Evolutionary conservation across 2,888 invertebrate species (phyloP).

Genomic region (Cacoxenus indagator): DNA sequence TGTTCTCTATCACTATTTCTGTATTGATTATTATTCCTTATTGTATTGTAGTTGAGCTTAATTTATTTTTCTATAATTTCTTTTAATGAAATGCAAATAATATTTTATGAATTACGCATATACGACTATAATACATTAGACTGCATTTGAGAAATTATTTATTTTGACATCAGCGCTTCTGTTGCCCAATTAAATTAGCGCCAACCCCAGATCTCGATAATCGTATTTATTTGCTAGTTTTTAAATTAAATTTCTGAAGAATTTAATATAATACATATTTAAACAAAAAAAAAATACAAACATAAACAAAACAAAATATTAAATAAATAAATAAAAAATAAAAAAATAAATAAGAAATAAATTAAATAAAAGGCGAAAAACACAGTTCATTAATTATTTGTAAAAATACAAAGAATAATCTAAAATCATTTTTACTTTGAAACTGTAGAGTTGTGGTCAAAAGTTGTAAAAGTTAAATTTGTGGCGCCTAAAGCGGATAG

Average conservation of each 20-base stretch:
- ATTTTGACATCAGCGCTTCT: conserved; percentile 48
- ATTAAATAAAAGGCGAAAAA: not conserved
- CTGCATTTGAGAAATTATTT: conserved; percentile 7
- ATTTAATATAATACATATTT: too few relatives aligned
- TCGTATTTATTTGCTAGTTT: not conserved
- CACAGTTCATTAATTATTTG: too few relatives aligned
- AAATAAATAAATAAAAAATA: not conserved
- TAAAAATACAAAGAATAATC: not conserved
- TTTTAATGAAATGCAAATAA: conserved; percentile 36
- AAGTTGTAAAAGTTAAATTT: too few relatives aligned
- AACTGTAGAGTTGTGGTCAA: not conserved
- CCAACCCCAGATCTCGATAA: not conserved
- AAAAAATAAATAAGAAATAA: not conserved
- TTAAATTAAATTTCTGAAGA: conserved; percentile 21
- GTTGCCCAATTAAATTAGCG: conserved; percentile 23
- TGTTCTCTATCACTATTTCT: conserved; percentile 9
- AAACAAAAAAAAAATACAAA: conserved; percentile 28
- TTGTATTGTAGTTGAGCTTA: not conserved
- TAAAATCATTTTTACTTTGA: not conserved
- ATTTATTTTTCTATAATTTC: conserved; percentile 30
- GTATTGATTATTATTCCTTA: not conserved
- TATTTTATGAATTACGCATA: conserved; percentile 19
- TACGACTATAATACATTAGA: conserved; percentile 5
- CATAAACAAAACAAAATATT: not conserved
- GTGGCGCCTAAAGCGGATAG: too few relatives aligned